Evolutionary conservation across 2,797 vertebrate genomes (phyloP), one percentile per base, ranked within the genome.

Genomic region (Sebastiscus tertius): DNA sequence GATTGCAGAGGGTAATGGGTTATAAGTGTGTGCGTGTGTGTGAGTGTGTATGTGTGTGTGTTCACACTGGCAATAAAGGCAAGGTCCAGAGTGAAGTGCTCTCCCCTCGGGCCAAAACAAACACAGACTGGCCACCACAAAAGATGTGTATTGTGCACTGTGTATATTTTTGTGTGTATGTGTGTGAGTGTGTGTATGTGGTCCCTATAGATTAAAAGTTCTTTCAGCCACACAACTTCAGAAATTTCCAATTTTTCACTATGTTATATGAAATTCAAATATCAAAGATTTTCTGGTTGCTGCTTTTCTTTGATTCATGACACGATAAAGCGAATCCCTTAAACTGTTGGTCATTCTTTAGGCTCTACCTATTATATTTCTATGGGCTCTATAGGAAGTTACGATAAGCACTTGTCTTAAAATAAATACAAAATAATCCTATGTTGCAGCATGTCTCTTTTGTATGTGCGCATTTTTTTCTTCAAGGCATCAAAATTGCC

Each of bases 31-130:
- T 63, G 64, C 66, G 71, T 81, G 92, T 84, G 89, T 63, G 90
- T 78, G 89, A 61, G 60, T 60, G 85, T 58, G 66, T 70, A 80
- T 26, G 77, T 62, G 65, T 74, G 64, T 85, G 92, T 86, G 89
- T 87, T 83, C 83, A 36, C 69, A 68, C 3, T 76, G 78, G 89
- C 77, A 87, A 84, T 90, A 90, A 92, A 89, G 77, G 77, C 88
- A 90, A 68, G 26, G 83, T 93, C 91, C 83, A 93, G 83, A 84
- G 82, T 82, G 78, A 82, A 90, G 72, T 81, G 71, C 65, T 90
- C 83, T 92, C 80, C 94, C 86, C 88, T 92, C 90, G 92, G 94
- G 88, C 79, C 83, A 85, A 95, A 95, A 85, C 87, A 95, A 96
- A 95, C 87, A 94, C 82, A 92, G 79, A 72, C 80, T 75, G 79